Evolutionary conservation across 2,888 invertebrate species (phyloP).

Genomic region (Xestia xanthographa): DNA sequence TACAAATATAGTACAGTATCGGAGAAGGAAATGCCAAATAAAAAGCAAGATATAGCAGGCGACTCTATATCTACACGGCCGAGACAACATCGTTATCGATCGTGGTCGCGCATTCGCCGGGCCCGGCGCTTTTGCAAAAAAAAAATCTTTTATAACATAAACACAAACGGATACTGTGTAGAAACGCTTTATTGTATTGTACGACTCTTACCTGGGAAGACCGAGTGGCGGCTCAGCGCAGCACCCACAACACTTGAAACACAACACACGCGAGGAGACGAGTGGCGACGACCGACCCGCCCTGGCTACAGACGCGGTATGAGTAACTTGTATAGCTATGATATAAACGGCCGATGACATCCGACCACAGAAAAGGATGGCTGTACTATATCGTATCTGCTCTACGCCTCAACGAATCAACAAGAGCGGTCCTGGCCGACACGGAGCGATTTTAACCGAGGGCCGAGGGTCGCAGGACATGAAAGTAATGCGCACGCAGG

Average conservation of each 20-base stretch:
- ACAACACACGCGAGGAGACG: conserved; percentile 87
- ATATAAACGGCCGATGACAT: conserved; percentile 86
- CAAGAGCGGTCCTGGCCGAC: conserved; percentile 72
- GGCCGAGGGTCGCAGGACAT: conserved; percentile 77
- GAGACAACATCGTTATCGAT: conserved; percentile 89
- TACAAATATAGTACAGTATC: conserved; percentile 66
- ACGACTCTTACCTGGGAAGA: conserved; percentile 81
- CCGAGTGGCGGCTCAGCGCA: conserved; percentile 77
- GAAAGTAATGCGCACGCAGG: conserved; percentile 84
- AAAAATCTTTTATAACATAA: conserved; percentile 79
- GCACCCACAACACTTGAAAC: conserved; percentile 84
- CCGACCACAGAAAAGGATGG: conserved; percentile 76
- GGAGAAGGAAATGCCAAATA: conserved; percentile 74
- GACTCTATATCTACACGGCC: conserved; percentile 74
- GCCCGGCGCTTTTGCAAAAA: conserved; percentile 75
- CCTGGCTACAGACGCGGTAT: conserved; percentile 85
- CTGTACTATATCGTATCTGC: conserved; percentile 64
- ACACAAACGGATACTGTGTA: conserved; percentile 58
- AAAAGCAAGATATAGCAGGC: conserved; percentile 74
- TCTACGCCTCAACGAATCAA: conserved; percentile 66
- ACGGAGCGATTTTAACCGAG: conserved; percentile 66
- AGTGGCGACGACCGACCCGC: conserved; percentile 86
- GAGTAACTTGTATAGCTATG: conserved; percentile 78
- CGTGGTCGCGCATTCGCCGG: conserved; percentile 81
- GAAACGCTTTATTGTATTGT: conserved; percentile 50